Conservation (phyloP, 1,140 invertebrate genomes). For the Drosophila lini region DNA sequence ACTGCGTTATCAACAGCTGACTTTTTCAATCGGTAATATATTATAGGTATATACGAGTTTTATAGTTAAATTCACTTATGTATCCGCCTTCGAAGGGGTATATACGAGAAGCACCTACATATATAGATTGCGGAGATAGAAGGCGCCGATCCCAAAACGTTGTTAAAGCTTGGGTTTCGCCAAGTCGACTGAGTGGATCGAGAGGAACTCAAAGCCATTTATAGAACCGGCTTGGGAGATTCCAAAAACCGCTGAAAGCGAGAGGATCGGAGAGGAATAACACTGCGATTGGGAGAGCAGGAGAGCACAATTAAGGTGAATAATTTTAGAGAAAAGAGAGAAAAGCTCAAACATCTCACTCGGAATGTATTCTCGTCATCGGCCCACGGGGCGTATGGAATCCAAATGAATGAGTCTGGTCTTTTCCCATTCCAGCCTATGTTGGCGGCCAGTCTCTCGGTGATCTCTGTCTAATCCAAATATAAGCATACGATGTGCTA, state of each 20-base stretch:
- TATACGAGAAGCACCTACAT: slow-evolving; percentile 2
- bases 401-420: background rate
- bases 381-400: background rate
- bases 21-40: background rate
- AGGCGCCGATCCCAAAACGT: background rate
- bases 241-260: background rate
- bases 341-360: background rate
- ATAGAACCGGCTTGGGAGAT: slow-evolving; percentile 58
- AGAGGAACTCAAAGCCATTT: slow-evolving; percentile 22
- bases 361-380: background rate
- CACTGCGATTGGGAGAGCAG: background rate
- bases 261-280: background rate
- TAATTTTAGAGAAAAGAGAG: background rate
- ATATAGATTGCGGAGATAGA: slow-evolving; percentile 1
- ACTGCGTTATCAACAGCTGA: slow-evolving; percentile 1
- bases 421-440: slow-evolving; percentile 1
- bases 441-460: background rate
- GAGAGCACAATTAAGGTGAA: background rate
- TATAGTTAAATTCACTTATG: slow-evolving; percentile 11
- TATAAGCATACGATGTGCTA: background rate
- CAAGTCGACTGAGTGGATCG: slow-evolving; percentile 41
- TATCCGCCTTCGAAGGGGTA: slow-evolving; percentile 7
- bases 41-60: background rate
- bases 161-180: slow-evolving; percentile 3
- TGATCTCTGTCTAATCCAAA: background rate